Conservation (phyloP, 2,113 vertebrate species). For the Corythoichthys intestinalis region DNA sequence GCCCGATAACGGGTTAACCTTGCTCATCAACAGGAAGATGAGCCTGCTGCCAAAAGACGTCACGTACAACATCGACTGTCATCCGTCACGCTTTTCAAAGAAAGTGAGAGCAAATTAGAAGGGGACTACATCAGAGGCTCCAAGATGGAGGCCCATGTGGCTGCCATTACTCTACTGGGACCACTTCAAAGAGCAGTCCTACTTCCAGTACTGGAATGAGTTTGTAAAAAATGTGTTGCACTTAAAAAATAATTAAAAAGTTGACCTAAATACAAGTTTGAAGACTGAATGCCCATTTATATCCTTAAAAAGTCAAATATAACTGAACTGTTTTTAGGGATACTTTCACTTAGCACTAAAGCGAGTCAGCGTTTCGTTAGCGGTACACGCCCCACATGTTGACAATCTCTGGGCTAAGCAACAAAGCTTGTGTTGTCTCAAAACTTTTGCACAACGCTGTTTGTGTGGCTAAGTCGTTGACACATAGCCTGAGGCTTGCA, state of each 20-base stretch:
- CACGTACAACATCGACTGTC: background rate
- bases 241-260: background rate
- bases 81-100: background rate
- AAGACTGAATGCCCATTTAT: background rate
- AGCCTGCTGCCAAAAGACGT: background rate
- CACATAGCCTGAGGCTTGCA: background rate
- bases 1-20: no score
- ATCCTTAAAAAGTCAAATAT: background rate
- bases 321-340: background rate
- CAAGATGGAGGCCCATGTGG: background rate
- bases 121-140: background rate
- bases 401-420: no score
- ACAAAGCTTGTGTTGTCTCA: background rate
- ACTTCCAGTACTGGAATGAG: background rate
- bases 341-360: background rate
- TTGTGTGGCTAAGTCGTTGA: background rate
- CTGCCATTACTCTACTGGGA: background rate
- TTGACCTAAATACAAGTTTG: background rate
- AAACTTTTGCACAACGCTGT: background rate
- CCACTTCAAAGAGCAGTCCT: slow-evolving; percentile 1
- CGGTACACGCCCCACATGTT: background rate
- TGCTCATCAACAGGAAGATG: slow-evolving; percentile 2
- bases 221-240: background rate
- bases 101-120: background rate
- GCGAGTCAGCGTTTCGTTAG: background rate